Conservation (phyloP, 2,113 vertebrate species). For the Monopterus albus region DNA sequence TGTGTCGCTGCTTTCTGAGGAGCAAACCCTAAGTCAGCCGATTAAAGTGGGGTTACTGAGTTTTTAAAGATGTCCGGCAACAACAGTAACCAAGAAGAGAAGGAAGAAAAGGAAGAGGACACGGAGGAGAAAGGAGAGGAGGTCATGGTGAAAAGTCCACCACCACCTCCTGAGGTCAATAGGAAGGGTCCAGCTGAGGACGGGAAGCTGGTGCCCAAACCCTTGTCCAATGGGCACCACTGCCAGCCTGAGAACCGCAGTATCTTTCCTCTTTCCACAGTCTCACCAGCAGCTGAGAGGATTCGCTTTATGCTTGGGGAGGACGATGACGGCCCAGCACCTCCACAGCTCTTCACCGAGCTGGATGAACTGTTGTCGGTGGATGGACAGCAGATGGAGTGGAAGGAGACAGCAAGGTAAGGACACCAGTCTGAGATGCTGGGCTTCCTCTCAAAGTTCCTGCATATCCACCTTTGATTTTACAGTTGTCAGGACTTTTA, state of each 20-base stretch:
- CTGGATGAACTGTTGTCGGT: slow-evolving; percentile 94
- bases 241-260: slow-evolving; percentile 86
- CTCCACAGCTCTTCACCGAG: slow-evolving; percentile 98
- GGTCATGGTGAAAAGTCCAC: slow-evolving; percentile 68
- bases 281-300: slow-evolving; percentile 94
- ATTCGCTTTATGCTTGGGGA: slow-evolving; percentile 97
- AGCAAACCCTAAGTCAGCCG: slow-evolving; percentile 39
- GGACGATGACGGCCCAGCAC: slow-evolving; percentile 93
- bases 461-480: not conserved
- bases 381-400: slow-evolving; percentile 98
- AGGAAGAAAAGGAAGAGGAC: slow-evolving; percentile 60
- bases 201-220: slow-evolving; percentile 63
- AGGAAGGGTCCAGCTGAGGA: slow-evolving; percentile 77
- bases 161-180: slow-evolving; percentile 75
- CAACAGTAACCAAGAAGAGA: slow-evolving; percentile 77
- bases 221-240: slow-evolving; percentile 64
- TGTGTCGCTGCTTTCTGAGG: slow-evolving; percentile 33
- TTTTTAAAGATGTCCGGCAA: slow-evolving; percentile 73
- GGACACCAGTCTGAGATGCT: slow-evolving; percentile 10
- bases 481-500: not conserved
- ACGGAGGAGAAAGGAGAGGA: slow-evolving; percentile 48
- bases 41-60: slow-evolving; percentile 31
- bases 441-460: not conserved
- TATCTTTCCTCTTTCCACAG: slow-evolving; percentile 92
- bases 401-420: slow-evolving; percentile 99